Conservation (phyloP, 2,797 vertebrate species). For the Micrastur ruficollis region DNA sequence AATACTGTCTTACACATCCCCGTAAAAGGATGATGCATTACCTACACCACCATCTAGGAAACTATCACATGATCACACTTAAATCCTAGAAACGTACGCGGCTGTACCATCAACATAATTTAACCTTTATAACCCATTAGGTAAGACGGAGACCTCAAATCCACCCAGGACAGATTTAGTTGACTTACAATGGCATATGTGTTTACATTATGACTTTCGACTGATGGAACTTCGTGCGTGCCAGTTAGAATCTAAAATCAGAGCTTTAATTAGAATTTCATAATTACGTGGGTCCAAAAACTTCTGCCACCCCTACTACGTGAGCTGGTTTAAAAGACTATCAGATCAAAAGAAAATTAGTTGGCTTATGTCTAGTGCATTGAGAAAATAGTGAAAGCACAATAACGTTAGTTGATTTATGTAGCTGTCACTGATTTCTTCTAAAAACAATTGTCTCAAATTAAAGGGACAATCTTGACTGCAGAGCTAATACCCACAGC, state of each 20-base stretch:
- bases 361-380: not conserved
- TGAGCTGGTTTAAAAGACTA: not conserved
- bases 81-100: not conserved
- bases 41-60: not conserved
- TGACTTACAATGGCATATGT: not conserved
- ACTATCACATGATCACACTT: not conserved
- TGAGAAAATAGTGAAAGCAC: not conserved
- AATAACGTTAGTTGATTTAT: not conserved
- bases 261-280: not conserved
- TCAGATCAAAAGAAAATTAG: not conserved
- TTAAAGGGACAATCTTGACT: not conserved
- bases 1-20: not conserved
- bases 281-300: not conserved
- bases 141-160: not conserved
- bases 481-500: not conserved
- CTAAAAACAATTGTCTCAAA: not conserved
- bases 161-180: not conserved
- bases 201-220: not conserved
- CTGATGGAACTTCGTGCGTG: not conserved
- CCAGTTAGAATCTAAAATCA: not conserved
- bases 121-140: not conserved
- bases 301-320: not conserved
- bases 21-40: not conserved
- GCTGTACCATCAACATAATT: not conserved
- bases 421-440: not conserved